Evolutionary conservation across 2,113 vertebrate species (phyloP).

Genomic region (Forbesichthys agassizii): DNA sequence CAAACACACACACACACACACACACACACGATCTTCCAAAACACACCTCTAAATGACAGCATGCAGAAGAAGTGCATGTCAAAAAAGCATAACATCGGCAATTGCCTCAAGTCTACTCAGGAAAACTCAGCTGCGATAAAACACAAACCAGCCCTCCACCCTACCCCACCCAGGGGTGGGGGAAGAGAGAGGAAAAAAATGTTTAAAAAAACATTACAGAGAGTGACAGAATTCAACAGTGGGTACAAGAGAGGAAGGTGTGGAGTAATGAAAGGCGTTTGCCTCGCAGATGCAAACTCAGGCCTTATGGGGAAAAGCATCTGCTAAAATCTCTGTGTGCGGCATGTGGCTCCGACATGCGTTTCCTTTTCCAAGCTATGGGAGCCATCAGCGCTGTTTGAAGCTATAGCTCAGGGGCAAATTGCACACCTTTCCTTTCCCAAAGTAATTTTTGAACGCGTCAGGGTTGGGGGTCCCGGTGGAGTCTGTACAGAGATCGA

Average conservation of each 20-base stretch:
- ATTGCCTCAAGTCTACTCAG: conserved; percentile 89
- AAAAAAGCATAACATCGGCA: conserved; percentile 91
- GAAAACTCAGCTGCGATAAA: conserved; percentile 81
- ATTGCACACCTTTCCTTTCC: conserved; percentile 26
- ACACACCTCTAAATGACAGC: conserved; percentile 20
- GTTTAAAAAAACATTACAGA: no score
- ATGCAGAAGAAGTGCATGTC: conserved; percentile 13
- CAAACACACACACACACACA: not conserved
- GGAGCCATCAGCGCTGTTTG: conserved; percentile 26
- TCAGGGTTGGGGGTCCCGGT: conserved; percentile 17
- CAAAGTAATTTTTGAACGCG: conserved; percentile 32
- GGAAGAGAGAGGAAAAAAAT: not conserved
- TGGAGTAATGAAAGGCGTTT: conserved; percentile 20
- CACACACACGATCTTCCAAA: conserved; percentile 3
- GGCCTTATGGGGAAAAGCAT: conserved; percentile 17
- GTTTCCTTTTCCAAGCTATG: conserved; percentile 9
- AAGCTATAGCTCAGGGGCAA: conserved; percentile 23
- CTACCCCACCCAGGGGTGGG: not conserved
- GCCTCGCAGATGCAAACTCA: conserved; percentile 12
- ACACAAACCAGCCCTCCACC: conserved; percentile 17
- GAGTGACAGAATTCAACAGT: not conserved
- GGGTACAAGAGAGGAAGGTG: not conserved
- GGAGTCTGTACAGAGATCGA: conserved; percentile 21
- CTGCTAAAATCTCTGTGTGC: conserved; percentile 22
- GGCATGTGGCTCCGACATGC: conserved; percentile 11